A percentile compares a stretch with the other conserved stretches of the same genome.
Conservation (phyloP, 2,797 vertebrate species). For the Halcyon badia region DNA sequence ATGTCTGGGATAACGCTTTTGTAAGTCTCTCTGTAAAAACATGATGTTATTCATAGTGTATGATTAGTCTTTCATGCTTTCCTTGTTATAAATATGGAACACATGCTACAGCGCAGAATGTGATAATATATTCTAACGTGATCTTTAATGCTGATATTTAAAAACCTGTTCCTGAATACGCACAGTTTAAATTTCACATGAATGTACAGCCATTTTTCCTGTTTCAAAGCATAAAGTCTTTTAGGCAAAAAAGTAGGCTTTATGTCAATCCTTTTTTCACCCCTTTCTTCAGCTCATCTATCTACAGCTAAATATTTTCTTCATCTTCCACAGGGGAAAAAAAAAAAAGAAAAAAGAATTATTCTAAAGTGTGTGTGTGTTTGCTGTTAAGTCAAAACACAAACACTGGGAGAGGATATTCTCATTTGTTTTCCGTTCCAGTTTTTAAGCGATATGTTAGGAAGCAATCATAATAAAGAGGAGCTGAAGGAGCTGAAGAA, state of each 20-base stretch:
- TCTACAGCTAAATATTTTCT: slow-evolving; percentile 28
- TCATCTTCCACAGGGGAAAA: neutral
- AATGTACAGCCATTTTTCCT: neutral
- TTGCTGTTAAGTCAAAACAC: slow-evolving; percentile 41
- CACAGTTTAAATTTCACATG: slow-evolving; percentile 12
- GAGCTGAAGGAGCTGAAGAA: slow-evolving; percentile 18
- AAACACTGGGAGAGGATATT: slow-evolving; percentile 42
- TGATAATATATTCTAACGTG: slow-evolving; percentile 77
- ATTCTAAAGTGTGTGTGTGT: neutral
- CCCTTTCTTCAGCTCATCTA: slow-evolving; percentile 16
- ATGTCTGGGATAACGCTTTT: slow-evolving; percentile 39
- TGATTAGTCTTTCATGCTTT: slow-evolving; percentile 60
- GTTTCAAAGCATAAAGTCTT: slow-evolving; percentile 5
- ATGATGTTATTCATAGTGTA: slow-evolving; percentile 9
- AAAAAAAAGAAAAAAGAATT: neutral
- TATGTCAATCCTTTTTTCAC: slow-evolving; percentile 18
- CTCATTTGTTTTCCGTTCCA: slow-evolving; percentile 58
- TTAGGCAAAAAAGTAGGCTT: neutral
- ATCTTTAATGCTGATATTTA: slow-evolving; percentile 81
- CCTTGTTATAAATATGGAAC: slow-evolving; percentile 71
- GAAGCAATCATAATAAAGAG: slow-evolving; percentile 67
- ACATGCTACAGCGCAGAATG: slow-evolving; percentile 68
- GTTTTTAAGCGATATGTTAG: slow-evolving; percentile 54
- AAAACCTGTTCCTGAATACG: slow-evolving; percentile 76
- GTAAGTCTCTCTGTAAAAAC: slow-evolving; percentile 25